A percentile compares a stretch with the other conserved stretches of the same genome.
Evolutionary conservation across 2,797 vertebrate species (phyloP).

Genomic region (Lepilemur ruficaudatus): DNA sequence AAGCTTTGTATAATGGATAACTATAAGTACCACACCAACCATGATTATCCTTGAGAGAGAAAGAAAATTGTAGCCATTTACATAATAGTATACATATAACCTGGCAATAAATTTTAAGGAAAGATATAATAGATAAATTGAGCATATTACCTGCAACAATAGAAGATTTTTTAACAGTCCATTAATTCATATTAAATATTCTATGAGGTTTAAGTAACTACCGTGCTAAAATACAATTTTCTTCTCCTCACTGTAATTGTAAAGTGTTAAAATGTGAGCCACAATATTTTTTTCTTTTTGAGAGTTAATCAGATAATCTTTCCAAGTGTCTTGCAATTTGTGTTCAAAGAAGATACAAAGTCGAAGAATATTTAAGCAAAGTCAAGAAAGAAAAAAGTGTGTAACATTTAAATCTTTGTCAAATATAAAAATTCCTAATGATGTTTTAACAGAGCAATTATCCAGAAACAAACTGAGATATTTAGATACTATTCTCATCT

Average conservation of each 20-base stretch:
- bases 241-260: neutral
- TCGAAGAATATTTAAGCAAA: neutral
- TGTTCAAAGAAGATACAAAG: neutral
- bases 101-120: slow-evolving; percentile 46
- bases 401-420: neutral
- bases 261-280: neutral
- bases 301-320: slow-evolving; percentile 17
- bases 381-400: neutral
- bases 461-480: neutral
- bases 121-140: slow-evolving; percentile 39
- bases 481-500: neutral
- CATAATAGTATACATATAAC: slow-evolving; percentile 19
- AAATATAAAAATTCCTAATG: neutral
- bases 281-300: neutral
- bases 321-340: neutral
- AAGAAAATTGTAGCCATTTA: slow-evolving; percentile 41
- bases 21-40: neutral
- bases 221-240: slow-evolving; percentile 42
- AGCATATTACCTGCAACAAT: slow-evolving; percentile 3
- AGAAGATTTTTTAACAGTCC: slow-evolving; percentile 17
- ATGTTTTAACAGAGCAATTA: neutral
- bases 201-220: neutral
- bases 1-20: neutral
- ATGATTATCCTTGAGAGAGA: neutral
- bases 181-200: slow-evolving; percentile 48